These are phyloP conservation scores for Lordiphosa andalusiaca DNA, from an alignment of 2,888 invertebrate genomes.

Conservation along the genomic window DNA sequence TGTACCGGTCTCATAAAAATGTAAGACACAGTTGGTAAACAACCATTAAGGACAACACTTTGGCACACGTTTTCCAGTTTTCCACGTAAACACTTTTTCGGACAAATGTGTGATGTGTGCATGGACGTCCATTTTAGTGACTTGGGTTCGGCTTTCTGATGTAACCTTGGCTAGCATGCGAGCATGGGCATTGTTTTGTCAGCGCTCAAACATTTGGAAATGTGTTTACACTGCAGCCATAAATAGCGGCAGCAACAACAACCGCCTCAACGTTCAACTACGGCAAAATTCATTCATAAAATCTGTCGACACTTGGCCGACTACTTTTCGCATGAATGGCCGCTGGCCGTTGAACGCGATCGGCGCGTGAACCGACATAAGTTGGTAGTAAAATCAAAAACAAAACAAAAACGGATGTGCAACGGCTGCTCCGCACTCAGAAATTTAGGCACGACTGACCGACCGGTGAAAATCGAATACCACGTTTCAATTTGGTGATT, in stretches of 20 bases:
- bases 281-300: slow-evolving; percentile 70
- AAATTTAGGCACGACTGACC: slow-evolving; percentile 48
- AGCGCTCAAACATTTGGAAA: slow-evolving; percentile 45
- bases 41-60: no score
- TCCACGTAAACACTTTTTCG: no score
- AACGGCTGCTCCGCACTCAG: slow-evolving; percentile 32
- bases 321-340: slow-evolving; percentile 62
- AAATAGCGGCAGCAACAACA: slow-evolving; percentile 16
- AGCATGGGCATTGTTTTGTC: slow-evolving; percentile 11
- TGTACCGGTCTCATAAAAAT: no score
- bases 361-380: slow-evolving; percentile 60
- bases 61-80: no score
- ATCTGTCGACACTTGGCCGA: slow-evolving; percentile 44
- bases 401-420: slow-evolving; percentile 45
- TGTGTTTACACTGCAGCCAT: slow-evolving; percentile 45
- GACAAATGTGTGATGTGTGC: no score
- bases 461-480: slow-evolving; percentile 58
- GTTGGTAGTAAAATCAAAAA: slow-evolving; percentile 26
- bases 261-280: slow-evolving; percentile 36
- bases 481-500: slow-evolving; percentile 34
- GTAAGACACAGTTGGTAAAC: no score
- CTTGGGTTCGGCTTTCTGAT: slow-evolving; percentile 15
- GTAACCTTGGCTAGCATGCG: slow-evolving; percentile 11
- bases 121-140: slow-evolving; percentile 4
- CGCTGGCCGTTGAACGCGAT: slow-evolving; percentile 29